phyloP scores from a whole-genome alignment of 2,113 vertebrate genomes.

The Sardina pilchardus region DNA sequence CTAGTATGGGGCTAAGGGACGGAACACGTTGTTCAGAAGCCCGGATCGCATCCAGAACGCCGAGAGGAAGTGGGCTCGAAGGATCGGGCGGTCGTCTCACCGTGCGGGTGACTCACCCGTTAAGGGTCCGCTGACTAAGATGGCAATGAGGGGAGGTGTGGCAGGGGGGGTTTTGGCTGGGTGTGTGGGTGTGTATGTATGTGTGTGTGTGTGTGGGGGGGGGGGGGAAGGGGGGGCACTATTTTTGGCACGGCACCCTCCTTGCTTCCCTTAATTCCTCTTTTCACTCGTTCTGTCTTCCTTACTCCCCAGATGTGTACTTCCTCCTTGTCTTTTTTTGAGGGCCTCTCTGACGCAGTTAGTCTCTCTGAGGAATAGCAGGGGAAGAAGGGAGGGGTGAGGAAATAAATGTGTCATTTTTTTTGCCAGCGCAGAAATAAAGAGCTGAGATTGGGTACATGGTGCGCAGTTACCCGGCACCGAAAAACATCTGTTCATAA shows the following conservation, averaged over 20 bases:
- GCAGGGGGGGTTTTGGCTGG: slow-evolving; percentile 45
- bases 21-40: background rate
- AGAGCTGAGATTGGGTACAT: background rate
- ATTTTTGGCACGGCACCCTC: slow-evolving; percentile 62
- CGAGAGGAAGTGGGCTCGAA: slow-evolving; percentile 56
- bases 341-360: slow-evolving; percentile 64
- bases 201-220: slow-evolving; percentile 34
- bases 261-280: slow-evolving; percentile 68
- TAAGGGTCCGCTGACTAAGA: slow-evolving; percentile 62
- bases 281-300: slow-evolving; percentile 67
- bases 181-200: background rate
- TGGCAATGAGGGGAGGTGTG: slow-evolving; percentile 41
- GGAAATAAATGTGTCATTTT: slow-evolving; percentile 13
- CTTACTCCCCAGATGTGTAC: slow-evolving; percentile 70
- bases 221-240: slow-evolving; percentile 51
- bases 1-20: background rate
- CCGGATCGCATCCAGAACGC: slow-evolving; percentile 25
- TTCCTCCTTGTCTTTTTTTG: slow-evolving; percentile 72
- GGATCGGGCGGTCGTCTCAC: slow-evolving; percentile 22
- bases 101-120: slow-evolving; percentile 47
- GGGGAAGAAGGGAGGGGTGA: background rate
- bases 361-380: slow-evolving; percentile 43
- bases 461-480: background rate
- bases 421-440: background rate
- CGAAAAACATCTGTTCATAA: background rate